Base-by-base conservation (phyloP, 1,140 invertebrate species). In the Zaprionus vittiger region DNA sequence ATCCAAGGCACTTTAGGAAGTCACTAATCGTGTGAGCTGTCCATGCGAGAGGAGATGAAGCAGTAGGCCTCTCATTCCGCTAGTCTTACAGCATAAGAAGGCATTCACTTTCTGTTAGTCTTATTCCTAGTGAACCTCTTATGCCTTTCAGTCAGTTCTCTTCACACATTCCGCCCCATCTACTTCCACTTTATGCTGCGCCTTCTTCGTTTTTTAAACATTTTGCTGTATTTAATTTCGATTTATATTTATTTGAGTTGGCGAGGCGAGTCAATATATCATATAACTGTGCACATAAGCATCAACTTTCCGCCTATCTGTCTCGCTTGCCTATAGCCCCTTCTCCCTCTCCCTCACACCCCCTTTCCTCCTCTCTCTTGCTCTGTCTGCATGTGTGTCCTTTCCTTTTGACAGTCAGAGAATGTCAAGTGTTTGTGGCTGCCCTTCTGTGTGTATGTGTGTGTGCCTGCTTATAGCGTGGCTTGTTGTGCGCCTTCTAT, bases 381-480 rank as follows among this genome's bases (percentile, higher is more conserved):
- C 14, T 47, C n/a, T 17, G 15, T 38, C 6, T 59, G 17, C 31
- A 47, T 59, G 41, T 28, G 47, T 57, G 49, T 24, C 54, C 66
- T 52, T 34, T 57, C 28, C 70, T 52, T 74, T 62, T 75, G 73
- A 71, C 59, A 77, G 59, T 73, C 75, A 15, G 14, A 65, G 17
- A 74, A 62, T 69, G 56, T 63, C 52, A 74, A 81, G 66, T 55
- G 38, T 49, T 37, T 73, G 31, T 64, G 60, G 68, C 57, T 64
- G 28, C 41, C 17, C 20, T 47, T 17, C 6, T 17, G 52, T 34
- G 38, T 62, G 38, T 68, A 31, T 49, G 20, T 70, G 22, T 22
- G 22, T 57, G 38, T 15, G 37, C 31, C 52, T 24, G 69, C 56
- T 69, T 67, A 52, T 52, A 24, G 22, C 17, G 22, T 31, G 20